These are phyloP conservation scores for Menidia menidia DNA, from an alignment of 2,797 vertebrate genomes.

Conservation along the genomic window DNA sequence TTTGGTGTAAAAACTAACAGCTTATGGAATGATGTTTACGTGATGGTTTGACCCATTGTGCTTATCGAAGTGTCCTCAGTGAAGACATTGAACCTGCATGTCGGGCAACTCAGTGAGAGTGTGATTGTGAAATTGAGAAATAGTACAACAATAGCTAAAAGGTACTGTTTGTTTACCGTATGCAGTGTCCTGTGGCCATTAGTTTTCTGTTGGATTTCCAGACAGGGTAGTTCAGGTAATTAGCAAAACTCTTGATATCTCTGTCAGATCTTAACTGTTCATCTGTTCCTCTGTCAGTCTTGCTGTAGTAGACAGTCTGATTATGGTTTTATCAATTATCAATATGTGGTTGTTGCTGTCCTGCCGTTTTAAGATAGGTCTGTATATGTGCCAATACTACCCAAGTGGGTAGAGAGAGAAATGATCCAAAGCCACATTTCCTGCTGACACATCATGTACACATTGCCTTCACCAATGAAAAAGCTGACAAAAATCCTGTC, in stretches of 20 bases:
- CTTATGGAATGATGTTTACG: neutral
- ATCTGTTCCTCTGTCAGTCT: neutral
- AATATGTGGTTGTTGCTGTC: no score
- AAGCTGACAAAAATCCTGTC: neutral
- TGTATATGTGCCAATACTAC: no score
- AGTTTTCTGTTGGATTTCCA: no score
- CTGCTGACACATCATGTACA: slow-evolving; percentile 29
- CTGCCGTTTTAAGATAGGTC: no score
- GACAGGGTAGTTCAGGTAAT: neutral
- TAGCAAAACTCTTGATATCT: neutral
- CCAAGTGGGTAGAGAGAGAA: no score
- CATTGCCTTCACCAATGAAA: slow-evolving; percentile 2
- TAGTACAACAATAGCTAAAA: no score
- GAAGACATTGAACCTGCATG: neutral
- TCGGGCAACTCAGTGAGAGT: neutral
- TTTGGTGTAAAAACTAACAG: neutral
- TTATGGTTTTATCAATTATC: no score
- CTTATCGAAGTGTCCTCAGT: neutral
- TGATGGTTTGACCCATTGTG: neutral
- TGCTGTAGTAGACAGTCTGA: no score
- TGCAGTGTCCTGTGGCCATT: no score
- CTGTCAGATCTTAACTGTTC: neutral
- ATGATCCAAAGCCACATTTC: slow-evolving; percentile 18
- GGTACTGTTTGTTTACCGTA: no score
- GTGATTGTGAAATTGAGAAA: neutral